A percentile compares a stretch with the other conserved stretches of the same genome.
Conservation (phyloP, 37 sponge, comb jelly and placozoan species). For the Tethya wilhelma region DNA sequence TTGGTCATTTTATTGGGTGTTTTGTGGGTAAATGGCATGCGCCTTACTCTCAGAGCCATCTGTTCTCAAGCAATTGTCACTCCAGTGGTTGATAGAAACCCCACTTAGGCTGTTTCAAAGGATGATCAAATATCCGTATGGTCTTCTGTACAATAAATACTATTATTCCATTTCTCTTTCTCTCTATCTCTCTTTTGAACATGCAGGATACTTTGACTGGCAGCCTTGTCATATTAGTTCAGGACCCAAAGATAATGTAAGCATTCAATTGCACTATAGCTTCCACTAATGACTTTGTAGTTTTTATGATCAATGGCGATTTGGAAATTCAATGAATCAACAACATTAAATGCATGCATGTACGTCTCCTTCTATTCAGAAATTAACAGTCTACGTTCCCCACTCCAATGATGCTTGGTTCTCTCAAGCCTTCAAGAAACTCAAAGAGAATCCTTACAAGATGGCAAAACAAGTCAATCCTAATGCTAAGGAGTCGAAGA, state of each 20-base stretch:
- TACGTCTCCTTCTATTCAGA: slow-evolving; percentile 25
- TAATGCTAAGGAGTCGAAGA: neutral
- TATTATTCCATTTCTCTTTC: too few relatives aligned
- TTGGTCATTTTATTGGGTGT: too few relatives aligned
- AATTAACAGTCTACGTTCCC: slow-evolving; percentile 48
- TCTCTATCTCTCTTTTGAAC: neutral
- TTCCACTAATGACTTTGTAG: neutral
- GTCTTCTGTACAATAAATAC: too few relatives aligned
- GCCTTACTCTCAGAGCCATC: too few relatives aligned
- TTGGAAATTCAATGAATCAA: neutral
- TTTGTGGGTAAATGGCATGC: too few relatives aligned
- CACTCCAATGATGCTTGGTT: slow-evolving; percentile 32
- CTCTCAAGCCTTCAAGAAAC: slow-evolving; percentile 4
- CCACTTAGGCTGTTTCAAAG: too few relatives aligned
- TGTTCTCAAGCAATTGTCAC: too few relatives aligned
- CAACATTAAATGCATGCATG: neutral
- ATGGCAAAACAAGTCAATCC: slow-evolving; percentile 3
- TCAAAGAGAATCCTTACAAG: slow-evolving; percentile 44
- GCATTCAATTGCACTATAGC: neutral
- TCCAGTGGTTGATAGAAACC: too few relatives aligned
- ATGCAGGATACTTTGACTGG: slow-evolving; percentile 43
- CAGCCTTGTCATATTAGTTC: slow-evolving; percentile 44
- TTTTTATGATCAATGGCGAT: neutral
- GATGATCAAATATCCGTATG: too few relatives aligned
- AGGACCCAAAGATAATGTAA: slow-evolving; percentile 49